A percentile compares a stretch with the other conserved stretches of the same genome.
These are phyloP conservation scores for Drosophila meridiana DNA, from an alignment of 2,888 invertebrate genomes.

Conservation along the genomic window DNA sequence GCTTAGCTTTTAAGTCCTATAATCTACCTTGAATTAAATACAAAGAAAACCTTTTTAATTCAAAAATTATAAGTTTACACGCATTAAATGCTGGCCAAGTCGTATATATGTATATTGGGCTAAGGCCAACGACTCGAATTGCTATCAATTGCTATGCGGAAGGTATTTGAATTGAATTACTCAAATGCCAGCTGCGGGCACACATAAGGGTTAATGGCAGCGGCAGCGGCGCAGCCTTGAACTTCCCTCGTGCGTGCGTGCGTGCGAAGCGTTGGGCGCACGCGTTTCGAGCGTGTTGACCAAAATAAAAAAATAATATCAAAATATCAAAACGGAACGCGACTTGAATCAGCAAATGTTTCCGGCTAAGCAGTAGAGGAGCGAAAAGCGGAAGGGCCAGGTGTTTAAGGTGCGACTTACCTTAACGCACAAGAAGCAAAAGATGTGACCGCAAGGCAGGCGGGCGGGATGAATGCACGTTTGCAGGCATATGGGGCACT, in stretches of 20 bases:
- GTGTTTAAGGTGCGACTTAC: slow-evolving; percentile 81
- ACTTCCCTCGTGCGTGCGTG: slow-evolving; percentile 38
- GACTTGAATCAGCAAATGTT: slow-evolving; percentile 38
- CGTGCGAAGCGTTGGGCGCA: slow-evolving; percentile 38
- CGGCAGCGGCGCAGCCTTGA: slow-evolving; percentile 44
- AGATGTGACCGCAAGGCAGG: slow-evolving; percentile 97
- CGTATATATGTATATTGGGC: background rate
- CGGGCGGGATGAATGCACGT: slow-evolving; percentile 95
- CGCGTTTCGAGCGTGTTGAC: slow-evolving; percentile 25
- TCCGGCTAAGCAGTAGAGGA: slow-evolving; percentile 25
- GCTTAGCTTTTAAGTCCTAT: background rate
- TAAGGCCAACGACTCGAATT: background rate
- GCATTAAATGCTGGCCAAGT: background rate
- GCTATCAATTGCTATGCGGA: slow-evolving; percentile 42
- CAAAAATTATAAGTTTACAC: background rate
- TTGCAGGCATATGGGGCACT: slow-evolving; percentile 97
- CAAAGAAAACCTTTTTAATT: background rate
- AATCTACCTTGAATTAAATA: background rate
- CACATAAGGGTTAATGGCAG: slow-evolving; percentile 28
- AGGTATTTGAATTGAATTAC: slow-evolving; percentile 24
- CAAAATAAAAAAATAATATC: slow-evolving; percentile 6
- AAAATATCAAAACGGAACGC: slow-evolving; percentile 19
- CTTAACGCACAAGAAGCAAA: slow-evolving; percentile 98
- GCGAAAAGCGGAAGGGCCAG: background rate
- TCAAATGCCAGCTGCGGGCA: slow-evolving; percentile 9